Base-by-base conservation (phyloP, 2,113 vertebrate species). In the Xerus inauris region DNA sequence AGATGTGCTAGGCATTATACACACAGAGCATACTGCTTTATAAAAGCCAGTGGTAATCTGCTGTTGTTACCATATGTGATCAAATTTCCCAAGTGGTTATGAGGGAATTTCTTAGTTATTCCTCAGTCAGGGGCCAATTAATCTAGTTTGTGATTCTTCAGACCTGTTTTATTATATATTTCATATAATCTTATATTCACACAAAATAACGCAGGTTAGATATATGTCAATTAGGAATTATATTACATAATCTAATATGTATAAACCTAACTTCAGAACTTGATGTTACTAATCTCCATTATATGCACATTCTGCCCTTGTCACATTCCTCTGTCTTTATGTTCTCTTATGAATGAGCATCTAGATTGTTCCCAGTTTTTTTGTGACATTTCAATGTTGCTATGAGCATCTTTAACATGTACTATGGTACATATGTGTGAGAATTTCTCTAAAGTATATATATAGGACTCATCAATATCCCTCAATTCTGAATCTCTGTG, bases 21-120 rank as follows among this genome's bases (percentile, higher is more conserved):
- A 92, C 8, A 93, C 1, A 93, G 64, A 92, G 94, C 40, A 59
- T 32, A 57, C 9, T 54, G 35, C 35, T 93, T 93, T 85, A 88
- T 93, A 71, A 92, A 92, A 91, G 49, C 35, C 72, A 86, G 47
- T n/a, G 26, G 30, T 75, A 17, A 75, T 64, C 32, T 88, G 40
- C n/a, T 81, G 67, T 54, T 87, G 38, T 51, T 75, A 73, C 22
- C 35, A 45, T 45, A 67, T 45, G 89, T 90, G 54, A 72, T 73
- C 26, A 94, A 85, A 89, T 62, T 75, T 94, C 38, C 22, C 69
- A 80, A 40, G 67, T 75, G 67, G 20, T 38, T 77, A 38, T 72
- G 69, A 88, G 45, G 77, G 13, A 91, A 91, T 42, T 91, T 49
- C 80, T 24, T 73, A 90, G 54, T 80, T 90, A 84, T n/a, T 93